Base-by-base conservation (phyloP, 2,888 invertebrate genomes). In the Euproctis similis region DNA sequence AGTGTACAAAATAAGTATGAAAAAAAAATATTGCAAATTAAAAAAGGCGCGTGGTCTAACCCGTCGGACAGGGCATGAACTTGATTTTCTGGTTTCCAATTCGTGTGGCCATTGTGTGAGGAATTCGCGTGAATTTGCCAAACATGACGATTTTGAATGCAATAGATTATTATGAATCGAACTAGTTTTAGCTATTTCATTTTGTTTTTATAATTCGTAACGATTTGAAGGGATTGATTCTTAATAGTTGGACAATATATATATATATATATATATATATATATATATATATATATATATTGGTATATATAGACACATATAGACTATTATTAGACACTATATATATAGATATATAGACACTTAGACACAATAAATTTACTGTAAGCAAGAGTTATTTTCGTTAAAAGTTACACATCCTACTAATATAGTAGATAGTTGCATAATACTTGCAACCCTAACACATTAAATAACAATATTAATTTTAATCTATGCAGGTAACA, bases 21-120 rank as follows among this genome's bases (percentile, higher is more conserved):
- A 48, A 47, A 50, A 23, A 50, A 53, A 59, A 61, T 53, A 43
- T 69, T 53, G 78, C 80, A 62, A 75, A 74, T 73, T 64, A 62
- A 64, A 58, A 56, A 56, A 69, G 77, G 74, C 80, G 70, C 80
- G 80, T 72, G 78, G 61, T 64, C 47, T 40, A 68, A 78, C 78
- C 53, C 49, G 78, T 76, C 38, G 34, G 38, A 40, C 40, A 16
- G 12, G 17, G 42, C 64, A 65, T 56, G 46, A 68, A 81, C 80
- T 48, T 54, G 80, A 69, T 63, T 53, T 59, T 61, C 82, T 61
- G 64, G 81, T 82, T 77, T 53, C 45, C 30, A 38, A 40, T 50
- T 17, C 48, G 35, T 40, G 50, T 46, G 42, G 32, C 47, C 46
- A 46, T 54, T 53, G 46, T 53, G 41, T 52, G 44, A 40, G 53